A percentile compares a stretch with the other conserved stretches of the same genome.
Evolutionary conservation across 2,113 vertebrate species (phyloP).

Genomic region (Cisticola juncidis): DNA sequence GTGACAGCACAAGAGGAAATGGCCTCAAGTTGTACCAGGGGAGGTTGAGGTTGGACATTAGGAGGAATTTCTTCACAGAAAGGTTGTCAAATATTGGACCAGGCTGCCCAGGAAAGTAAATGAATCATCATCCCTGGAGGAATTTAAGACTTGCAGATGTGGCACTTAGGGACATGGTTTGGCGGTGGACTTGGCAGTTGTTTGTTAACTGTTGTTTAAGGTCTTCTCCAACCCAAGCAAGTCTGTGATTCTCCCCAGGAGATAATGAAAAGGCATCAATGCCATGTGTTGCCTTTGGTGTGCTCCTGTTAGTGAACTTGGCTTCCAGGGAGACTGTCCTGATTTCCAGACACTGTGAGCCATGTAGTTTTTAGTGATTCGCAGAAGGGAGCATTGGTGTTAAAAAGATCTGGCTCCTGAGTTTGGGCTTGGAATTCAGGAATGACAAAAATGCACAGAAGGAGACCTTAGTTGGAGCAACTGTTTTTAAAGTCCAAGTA

Average conservation of each 20-base stretch:
- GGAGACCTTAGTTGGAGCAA: background rate
- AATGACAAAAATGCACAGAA: background rate
- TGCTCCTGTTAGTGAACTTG: background rate
- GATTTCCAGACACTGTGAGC: background rate
- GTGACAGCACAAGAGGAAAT: background rate
- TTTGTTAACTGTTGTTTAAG: background rate
- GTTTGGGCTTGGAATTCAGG: background rate
- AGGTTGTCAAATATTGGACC: background rate
- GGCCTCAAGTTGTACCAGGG: background rate
- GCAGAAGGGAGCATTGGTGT: background rate
- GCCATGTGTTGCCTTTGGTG: accelerated
- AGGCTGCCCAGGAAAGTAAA: background rate
- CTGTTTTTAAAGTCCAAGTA: background rate
- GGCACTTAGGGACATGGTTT: background rate
- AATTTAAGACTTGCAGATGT: background rate
- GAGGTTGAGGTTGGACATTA: background rate
- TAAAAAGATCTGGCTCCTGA: background rate
- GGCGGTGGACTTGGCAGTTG: background rate
- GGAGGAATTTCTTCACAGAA: background rate
- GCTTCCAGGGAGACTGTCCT: background rate
- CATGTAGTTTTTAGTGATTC: background rate
- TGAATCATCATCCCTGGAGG: background rate
- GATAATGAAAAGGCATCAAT: accelerated
- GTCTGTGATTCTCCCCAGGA: background rate
- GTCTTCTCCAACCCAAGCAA: background rate